Base-by-base conservation (phyloP, 2,797 vertebrate species). In the Garrulus glandarius region DNA sequence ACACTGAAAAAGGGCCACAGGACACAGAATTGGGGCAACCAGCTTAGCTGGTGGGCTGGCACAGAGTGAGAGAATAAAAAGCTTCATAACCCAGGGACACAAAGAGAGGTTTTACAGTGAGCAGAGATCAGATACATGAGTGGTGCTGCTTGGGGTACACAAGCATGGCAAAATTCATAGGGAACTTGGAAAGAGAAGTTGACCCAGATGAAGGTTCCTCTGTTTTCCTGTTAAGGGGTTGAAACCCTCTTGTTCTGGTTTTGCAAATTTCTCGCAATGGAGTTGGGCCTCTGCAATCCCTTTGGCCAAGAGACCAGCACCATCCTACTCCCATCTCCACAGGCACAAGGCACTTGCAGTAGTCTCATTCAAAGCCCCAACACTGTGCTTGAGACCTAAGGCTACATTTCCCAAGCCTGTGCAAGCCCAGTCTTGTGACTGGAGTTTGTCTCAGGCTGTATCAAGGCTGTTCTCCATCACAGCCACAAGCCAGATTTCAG, bases 41-140 rank as follows among this genome's bases (percentile, higher is more conserved):
- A 84, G 22, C 22, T 41, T 9, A 32, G 47, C 16, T 88, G 50
- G 14, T 55, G 24, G 19, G 15, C 55, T 72, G 44, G 24, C 30
- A 44, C 12, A 32, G 18, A 19, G 9, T 43, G 59, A 64, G 34
- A 84, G n/a, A 49, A 60, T 34, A 55, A 57, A 53, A 64, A 47
- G 2, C 30, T 87, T 55, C 11, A 5, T 47, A 22, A 70, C 7
- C 3, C 27, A 37, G 26, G 20, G 57, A 32, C 2, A 10, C 47
- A 70, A 75, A 53, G 27, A 27, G 26, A 49, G 41, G 13, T 36
- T 47, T 67, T 81, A 19, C 29, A 75, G 23, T 9, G 17, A 71
- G 16, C 32, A 68, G 41, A 47, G 39, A 37, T 12, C 1, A 0
- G n/a, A 24, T 78, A 19, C 5, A 6, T 1, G 2, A 70, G 15